Evolutionary conservation across 2,113 vertebrate species (phyloP).

Genomic region (Erpornis zantholeuca): DNA sequence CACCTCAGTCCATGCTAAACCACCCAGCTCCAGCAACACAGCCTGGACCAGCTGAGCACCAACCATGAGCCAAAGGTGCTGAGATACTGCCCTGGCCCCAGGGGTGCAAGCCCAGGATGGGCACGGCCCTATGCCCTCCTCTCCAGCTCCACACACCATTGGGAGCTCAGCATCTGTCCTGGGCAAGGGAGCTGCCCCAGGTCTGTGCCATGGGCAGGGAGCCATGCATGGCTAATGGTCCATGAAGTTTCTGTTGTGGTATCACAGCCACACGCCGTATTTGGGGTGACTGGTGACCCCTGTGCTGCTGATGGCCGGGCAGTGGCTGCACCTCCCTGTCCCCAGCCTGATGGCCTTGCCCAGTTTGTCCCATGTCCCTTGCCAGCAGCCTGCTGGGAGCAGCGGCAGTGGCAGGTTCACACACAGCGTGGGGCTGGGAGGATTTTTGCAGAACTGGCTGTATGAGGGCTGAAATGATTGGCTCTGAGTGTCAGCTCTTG

Average conservation of each 20-base stretch:
- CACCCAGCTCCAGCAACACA: not conserved
- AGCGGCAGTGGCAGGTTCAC: rapidly evolving
- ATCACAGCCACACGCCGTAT: not conserved
- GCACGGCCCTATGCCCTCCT: rapidly evolving
- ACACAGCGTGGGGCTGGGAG: not conserved
- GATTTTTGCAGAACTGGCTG: not conserved
- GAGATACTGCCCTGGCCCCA: not conserved
- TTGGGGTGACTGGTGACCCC: not conserved
- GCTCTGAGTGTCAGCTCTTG: rapidly evolving
- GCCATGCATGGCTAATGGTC: not conserved
- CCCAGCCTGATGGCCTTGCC: not conserved
- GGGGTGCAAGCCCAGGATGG: not conserved
- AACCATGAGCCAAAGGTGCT: not conserved
- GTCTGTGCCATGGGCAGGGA: rapidly evolving
- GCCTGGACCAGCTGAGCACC: rapidly evolving
- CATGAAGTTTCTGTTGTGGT: not conserved
- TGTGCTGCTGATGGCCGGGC: rapidly evolving
- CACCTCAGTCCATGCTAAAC: not conserved
- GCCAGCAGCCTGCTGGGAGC: not conserved
- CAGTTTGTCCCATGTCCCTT: rapidly evolving
- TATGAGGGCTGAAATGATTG: rapidly evolving
- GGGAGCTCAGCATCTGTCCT: rapidly evolving
- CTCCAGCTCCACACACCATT: rapidly evolving
- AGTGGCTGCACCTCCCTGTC: not conserved
- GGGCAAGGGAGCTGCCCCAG: not conserved